Conservation (phyloP, 1,140 invertebrate genomes). For the Meteorus sp. region DNA sequence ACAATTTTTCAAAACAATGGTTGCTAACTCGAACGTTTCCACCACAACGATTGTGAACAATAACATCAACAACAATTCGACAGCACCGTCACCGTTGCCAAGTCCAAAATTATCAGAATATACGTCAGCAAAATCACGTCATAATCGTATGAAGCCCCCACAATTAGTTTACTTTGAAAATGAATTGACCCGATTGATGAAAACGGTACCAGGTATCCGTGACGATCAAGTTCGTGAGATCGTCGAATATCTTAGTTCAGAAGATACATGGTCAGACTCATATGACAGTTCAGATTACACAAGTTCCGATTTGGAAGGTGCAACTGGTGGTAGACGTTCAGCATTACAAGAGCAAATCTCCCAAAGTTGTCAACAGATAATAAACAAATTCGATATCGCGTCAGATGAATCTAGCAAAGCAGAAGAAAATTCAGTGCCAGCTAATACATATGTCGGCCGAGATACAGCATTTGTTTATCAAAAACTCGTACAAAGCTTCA, state of each 20-base stretch:
- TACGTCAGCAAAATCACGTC: conserved; percentile 46
- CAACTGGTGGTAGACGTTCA: conserved; percentile 66
- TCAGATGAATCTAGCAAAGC: conserved; percentile 19
- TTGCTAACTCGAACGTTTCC: conserved; percentile 65
- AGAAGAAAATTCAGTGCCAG: conserved; percentile 21
- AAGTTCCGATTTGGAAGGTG: conserved; percentile 82
- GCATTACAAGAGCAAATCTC: conserved; percentile 83
- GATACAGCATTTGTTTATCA: conserved; percentile 84
- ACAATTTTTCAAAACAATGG: conserved; percentile 87
- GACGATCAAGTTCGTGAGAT: conserved; percentile 90
- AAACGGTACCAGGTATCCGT: conserved; percentile 85
- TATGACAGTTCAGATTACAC: conserved; percentile 90
- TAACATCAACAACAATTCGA: conserved; percentile 52
- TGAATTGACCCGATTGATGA: conserved; percentile 87
- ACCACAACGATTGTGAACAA: conserved; percentile 33
- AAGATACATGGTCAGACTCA: conserved; percentile 90
- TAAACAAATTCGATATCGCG: conserved; percentile 77
- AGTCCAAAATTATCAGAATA: conserved; percentile 62
- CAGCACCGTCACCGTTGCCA: conserved; percentile 59
- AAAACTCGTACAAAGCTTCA: conserved; percentile 78
- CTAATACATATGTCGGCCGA: conserved; percentile 60
- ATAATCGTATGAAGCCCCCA: conserved; percentile 72
- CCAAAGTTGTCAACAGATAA: conserved; percentile 84
- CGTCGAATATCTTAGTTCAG: conserved; percentile 87
- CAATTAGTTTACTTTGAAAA: conserved; percentile 86